Base-by-base conservation (phyloP, 2,888 invertebrate genomes). In the Cephus pygmeus region DNA sequence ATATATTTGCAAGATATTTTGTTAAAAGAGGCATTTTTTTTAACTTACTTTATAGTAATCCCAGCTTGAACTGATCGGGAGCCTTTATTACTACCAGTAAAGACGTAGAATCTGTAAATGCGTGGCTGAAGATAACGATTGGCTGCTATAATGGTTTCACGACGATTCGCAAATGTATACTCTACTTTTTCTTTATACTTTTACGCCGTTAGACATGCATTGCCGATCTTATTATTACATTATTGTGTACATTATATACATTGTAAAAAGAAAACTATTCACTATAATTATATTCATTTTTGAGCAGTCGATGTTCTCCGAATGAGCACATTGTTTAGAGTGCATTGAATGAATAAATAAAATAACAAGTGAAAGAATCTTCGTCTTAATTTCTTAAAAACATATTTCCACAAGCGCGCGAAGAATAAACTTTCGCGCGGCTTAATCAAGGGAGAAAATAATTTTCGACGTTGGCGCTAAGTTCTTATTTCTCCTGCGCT, bases 301-400 rank as follows among this genome's bases (percentile, higher is more conserved):
- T 81, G 85, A 82, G 88, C 85, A 83, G 82, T 82, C 80, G 81
- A 78, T 83, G 83, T 87, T 84, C 86, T 85, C 84, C 84, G 84
- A 86, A 87, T 86, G 86, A 88, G 86, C 86, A 87, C 88, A 88
- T 87, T 88, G 88, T 88, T 88, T 88, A 87, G 88, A 88, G 83
- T 87, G 87, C 88, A 88, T 84, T 87, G 84, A 88, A 86, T 86
- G 82, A 88, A 87, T 88, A 86, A 88, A 88, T 88, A 87, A 86
- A 85, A 86, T 86, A 87, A 40, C 15, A 40, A 40, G 40, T 15
- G 40, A 40, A 40, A 15, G 15, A 15, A 40, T 40, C 40, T 15
- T 40, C 1, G 15, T 40, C 15, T 40, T 6, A 40, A 40, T 40
- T 40, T 40, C 15, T 40, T 40, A 15, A 1, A 40, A 15, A 15